Conservation (phyloP, 2,113 vertebrate species). For the Bos javanicus region DNA sequence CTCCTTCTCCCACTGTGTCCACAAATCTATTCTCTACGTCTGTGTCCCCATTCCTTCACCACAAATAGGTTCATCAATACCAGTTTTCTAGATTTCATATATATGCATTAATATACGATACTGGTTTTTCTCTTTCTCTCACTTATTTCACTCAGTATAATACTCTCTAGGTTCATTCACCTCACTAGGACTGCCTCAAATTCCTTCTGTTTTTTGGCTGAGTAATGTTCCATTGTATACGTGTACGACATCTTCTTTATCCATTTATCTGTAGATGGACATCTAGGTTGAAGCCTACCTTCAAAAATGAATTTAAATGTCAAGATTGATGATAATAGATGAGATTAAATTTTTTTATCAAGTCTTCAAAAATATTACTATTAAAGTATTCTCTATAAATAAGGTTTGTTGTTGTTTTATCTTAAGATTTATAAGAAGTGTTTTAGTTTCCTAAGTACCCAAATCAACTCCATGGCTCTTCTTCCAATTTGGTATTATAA, state of each 20-base stretch:
- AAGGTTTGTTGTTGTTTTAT: neutral
- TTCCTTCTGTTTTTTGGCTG: neutral
- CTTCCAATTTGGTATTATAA: neutral
- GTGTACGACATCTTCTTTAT: neutral
- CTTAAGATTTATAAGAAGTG: neutral
- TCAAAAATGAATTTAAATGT: neutral
- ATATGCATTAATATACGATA: neutral
- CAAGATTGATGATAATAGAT: neutral
- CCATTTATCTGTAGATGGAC: neutral
- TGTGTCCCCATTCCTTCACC: neutral
- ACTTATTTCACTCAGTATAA: neutral
- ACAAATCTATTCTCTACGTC: neutral
- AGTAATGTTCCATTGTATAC: neutral
- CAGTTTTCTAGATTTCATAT: neutral
- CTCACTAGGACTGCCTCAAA: neutral
- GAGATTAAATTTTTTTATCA: neutral
- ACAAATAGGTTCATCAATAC: neutral
- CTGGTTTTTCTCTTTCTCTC: neutral
- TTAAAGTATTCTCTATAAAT: neutral
- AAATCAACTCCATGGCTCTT: neutral
- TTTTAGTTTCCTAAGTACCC: neutral
- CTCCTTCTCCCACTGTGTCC: neutral
- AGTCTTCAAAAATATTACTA: neutral
- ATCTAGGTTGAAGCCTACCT: neutral
- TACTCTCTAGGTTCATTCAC: neutral